Evolutionary conservation across 2,113 vertebrate genomes (phyloP).

Genomic region (Leucopternis melanops): DNA sequence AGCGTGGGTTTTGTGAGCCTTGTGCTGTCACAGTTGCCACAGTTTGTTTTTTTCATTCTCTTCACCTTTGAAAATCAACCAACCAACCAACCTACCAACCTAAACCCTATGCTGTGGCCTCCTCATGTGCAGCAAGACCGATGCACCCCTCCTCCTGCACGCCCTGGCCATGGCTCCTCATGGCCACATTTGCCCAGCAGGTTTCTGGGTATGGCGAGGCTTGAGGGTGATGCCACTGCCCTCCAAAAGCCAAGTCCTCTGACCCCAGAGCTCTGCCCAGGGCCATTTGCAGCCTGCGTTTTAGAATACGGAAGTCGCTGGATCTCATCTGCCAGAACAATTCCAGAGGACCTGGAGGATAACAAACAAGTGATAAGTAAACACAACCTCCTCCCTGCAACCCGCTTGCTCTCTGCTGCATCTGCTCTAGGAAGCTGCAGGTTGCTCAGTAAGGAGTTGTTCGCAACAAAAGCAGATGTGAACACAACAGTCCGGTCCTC

Average conservation of each 20-base stretch:
- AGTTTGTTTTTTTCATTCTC: background rate
- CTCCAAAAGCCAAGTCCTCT: background rate
- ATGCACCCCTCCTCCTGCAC: background rate
- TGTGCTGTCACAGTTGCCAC: rapidly evolving
- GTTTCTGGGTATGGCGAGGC: rapidly evolving
- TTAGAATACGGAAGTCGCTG: no score
- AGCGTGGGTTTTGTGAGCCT: background rate
- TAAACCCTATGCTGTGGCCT: background rate
- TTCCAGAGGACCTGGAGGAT: background rate
- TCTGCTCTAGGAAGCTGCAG: background rate
- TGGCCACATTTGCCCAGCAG: background rate
- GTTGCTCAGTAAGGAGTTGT: background rate
- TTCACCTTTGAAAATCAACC: background rate
- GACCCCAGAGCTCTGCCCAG: background rate
- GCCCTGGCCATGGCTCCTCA: background rate
- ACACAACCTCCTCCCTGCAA: background rate
- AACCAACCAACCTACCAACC: background rate
- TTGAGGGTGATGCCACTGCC: rapidly evolving
- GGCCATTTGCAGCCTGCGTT: background rate
- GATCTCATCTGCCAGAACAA: background rate
- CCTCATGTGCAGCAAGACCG: rapidly evolving
- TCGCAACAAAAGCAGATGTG: background rate
- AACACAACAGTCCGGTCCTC: background rate
- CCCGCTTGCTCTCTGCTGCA: background rate
- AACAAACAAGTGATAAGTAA: background rate